phyloP scores from a whole-genome alignment of 2,113 vertebrate genomes.

The Dromaius novaehollandiae region DNA sequence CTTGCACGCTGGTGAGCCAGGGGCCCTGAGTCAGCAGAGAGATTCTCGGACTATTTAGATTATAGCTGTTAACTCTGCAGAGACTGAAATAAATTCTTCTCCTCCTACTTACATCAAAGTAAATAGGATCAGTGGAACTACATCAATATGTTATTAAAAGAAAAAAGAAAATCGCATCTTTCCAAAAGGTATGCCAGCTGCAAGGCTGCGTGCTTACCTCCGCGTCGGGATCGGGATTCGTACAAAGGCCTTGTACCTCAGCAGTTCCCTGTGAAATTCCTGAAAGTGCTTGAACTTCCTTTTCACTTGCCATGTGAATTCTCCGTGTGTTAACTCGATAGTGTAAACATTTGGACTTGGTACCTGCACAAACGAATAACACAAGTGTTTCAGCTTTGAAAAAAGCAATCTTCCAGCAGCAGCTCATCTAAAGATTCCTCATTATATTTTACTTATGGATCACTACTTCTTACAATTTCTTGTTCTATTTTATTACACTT shows the following conservation, averaged over 20 bases:
- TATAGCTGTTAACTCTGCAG: not conserved
- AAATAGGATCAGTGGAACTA: not conserved
- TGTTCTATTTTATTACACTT: not conserved
- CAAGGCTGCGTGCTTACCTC: slow-evolving; percentile 78
- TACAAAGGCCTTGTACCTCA: slow-evolving; percentile 94
- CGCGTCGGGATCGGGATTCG: slow-evolving; percentile 93
- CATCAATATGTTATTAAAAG: fast-evolving
- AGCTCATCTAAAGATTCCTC: not conserved
- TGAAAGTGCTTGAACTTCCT: slow-evolving; percentile 96
- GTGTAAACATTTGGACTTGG: slow-evolving; percentile 87
- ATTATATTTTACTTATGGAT: not conserved
- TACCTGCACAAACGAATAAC: slow-evolving; percentile 67
- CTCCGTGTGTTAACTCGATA: slow-evolving; percentile 91
- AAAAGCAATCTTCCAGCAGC: not conserved
- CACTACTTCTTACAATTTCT: not conserved
- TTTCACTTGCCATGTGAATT: slow-evolving; percentile 95
- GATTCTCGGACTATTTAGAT: not conserved
- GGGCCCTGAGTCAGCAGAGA: not conserved
- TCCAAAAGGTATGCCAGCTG: fast-evolving
- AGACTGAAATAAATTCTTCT: not conserved
- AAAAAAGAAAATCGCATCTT: not conserved
- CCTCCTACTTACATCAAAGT: not conserved
- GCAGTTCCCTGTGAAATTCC: slow-evolving; percentile 93
- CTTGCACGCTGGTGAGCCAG: not conserved
- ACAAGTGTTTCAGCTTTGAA: not conserved